Evolutionary conservation across 1,140 invertebrate genomes (phyloP).

Genomic region (Fopius arisanus): DNA sequence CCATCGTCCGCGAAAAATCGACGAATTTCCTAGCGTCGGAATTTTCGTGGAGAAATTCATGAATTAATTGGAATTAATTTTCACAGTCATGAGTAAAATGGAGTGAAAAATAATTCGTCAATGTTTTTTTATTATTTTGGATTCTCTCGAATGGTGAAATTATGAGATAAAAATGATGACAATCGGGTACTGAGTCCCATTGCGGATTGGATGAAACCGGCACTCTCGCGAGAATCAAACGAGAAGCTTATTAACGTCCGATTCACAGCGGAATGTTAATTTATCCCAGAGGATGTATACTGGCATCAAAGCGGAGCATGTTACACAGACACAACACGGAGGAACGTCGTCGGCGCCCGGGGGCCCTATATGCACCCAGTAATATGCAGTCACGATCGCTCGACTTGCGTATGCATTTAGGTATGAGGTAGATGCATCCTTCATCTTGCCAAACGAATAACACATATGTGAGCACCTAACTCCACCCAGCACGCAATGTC

Average conservation of each 20-base stretch:
- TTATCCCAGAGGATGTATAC: slow-evolving; percentile 10
- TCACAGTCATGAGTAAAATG: no score
- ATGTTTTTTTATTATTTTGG: no score
- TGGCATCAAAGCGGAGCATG: slow-evolving; percentile 12
- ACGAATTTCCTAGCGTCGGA: no score
- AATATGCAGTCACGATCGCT: slow-evolving; percentile 15
- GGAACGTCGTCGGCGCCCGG: background rate
- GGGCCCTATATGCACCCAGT: slow-evolving; percentile 16
- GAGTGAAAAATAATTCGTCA: no score
- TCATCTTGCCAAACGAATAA: slow-evolving; percentile 23
- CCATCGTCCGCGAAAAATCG: no score
- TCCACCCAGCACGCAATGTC: slow-evolving; percentile 3
- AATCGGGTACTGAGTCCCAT: no score
- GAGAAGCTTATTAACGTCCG: slow-evolving; percentile 26
- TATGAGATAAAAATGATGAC: no score
- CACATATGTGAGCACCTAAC: slow-evolving; percentile 4
- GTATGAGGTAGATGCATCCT: slow-evolving; percentile 16
- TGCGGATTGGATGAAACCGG: background rate
- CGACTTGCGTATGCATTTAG: slow-evolving; percentile 23
- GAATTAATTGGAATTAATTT: no score
- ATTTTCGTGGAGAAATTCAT: no score
- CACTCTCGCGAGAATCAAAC: slow-evolving; percentile 13
- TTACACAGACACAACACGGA: slow-evolving; percentile 4
- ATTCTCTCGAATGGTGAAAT: no score
- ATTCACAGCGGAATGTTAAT: slow-evolving; percentile 26